Percentiles rank a stretch among this genome's conserved stretches.
These are phyloP conservation scores for Tetrax tetrax DNA, from an alignment of 2,113 vertebrate genomes.

Conservation along the genomic window DNA sequence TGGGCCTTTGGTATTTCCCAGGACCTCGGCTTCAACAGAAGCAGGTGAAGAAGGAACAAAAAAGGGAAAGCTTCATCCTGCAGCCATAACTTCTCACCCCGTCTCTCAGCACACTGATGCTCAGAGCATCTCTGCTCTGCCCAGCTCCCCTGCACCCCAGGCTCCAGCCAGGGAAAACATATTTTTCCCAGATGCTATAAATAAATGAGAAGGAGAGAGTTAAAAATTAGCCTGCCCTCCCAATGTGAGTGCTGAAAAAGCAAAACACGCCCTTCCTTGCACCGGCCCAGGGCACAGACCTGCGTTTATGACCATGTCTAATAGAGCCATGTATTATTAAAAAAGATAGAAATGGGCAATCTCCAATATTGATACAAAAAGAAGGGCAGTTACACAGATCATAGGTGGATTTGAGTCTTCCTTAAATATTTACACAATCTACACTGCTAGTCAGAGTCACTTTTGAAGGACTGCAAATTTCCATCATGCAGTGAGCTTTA, in stretches of 20 bases:
- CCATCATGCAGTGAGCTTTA: background rate
- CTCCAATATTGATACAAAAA: background rate
- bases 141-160: background rate
- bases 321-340: background rate
- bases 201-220: background rate
- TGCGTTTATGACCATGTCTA: background rate
- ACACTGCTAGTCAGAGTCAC: accelerated
- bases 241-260: background rate
- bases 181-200: background rate
- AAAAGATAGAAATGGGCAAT: background rate
- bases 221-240: background rate
- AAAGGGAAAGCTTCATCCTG: background rate
- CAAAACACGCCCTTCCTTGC: background rate
- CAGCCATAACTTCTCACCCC: background rate
- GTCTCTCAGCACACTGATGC: background rate
- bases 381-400: background rate
- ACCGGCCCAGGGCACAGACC: background rate
- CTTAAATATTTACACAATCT: background rate
- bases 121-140: background rate
- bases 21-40: background rate
- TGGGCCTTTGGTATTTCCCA: background rate
- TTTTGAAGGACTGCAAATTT: background rate
- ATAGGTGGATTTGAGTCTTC: background rate
- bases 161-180: background rate
- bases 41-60: background rate